Evolutionary conservation across 2,113 vertebrate genomes (phyloP).

Genomic region (Sarotherodon lohbergeri): DNA sequence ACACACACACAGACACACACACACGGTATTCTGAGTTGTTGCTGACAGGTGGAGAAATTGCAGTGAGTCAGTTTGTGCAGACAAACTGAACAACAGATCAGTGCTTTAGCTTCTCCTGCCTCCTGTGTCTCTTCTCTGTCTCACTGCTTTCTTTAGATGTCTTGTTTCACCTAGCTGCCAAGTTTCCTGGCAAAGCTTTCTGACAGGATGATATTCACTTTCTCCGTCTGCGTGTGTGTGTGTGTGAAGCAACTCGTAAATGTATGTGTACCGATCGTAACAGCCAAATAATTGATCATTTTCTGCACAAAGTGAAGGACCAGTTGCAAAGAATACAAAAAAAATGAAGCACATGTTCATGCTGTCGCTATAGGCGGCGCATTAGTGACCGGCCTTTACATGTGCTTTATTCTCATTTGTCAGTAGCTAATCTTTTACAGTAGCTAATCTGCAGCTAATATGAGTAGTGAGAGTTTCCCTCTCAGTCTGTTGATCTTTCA

Average conservation of each 20-base stretch:
- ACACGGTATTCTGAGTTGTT: constrained; percentile 2
- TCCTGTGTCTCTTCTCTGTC: constrained; percentile 41
- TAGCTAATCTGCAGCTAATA: not conserved
- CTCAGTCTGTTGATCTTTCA: constrained; percentile 30
- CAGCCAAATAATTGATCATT: not conserved
- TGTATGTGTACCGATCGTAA: not conserved
- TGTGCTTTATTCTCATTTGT: not conserved
- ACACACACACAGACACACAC: not conserved
- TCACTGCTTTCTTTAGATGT: constrained; percentile 43
- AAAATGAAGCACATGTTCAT: not conserved
- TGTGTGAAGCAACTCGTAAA: constrained; percentile 6
- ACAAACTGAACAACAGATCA: constrained; percentile 68
- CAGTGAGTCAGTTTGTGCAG: constrained; percentile 55
- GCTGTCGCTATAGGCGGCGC: not conserved
- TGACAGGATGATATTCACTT: constrained; percentile 29
- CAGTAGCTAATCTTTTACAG: not conserved
- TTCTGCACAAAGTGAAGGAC: not conserved
- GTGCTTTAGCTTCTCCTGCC: constrained; percentile 39
- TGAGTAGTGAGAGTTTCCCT: constrained; percentile 4
- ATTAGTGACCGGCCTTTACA: not conserved
- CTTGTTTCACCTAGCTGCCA: constrained; percentile 58
- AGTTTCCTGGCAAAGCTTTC: constrained; percentile 36
- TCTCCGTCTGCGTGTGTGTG: not conserved
- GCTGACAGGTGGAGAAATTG: constrained; percentile 63
- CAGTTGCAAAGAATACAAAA: not conserved